Conservation (phyloP, 2,113 vertebrate genomes). For the Bucco capensis region DNA sequence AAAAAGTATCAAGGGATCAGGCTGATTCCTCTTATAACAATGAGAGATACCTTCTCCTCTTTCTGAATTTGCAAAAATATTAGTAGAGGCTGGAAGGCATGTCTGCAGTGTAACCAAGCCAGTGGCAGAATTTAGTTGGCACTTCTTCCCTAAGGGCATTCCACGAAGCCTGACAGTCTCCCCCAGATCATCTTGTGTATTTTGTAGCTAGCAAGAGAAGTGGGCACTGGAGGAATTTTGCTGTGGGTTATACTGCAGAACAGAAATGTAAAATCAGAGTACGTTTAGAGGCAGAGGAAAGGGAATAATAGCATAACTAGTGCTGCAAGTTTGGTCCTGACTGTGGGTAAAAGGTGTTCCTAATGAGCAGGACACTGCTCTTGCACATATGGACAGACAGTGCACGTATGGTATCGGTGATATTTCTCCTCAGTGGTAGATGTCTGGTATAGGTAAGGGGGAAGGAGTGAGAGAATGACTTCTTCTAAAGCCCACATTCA, state of each 20-base stretch:
- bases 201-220: not conserved
- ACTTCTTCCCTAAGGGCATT: not conserved
- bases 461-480: not conserved
- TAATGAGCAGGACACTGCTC: not conserved
- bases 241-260: not conserved
- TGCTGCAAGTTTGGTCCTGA: not conserved
- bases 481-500: not conserved
- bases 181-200: not conserved
- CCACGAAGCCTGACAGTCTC: not conserved
- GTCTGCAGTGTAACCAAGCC: not conserved
- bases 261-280: not conserved
- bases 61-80: not conserved
- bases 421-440: not conserved
- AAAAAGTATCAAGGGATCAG: not conserved
- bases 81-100: not conserved
- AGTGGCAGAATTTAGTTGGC: not conserved
- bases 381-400: accelerated
- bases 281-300: not conserved
- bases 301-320: not conserved
- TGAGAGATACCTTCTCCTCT: not conserved
- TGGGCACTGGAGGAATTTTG: not conserved
- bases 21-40: not conserved
- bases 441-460: not conserved
- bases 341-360: not conserved
- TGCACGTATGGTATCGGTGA: accelerated